Evolutionary conservation across 30 jellyfish, hydroid and myxozoan genomes (phyloP), one percentile per base, ranked within the genome.

Genomic region (Pseudorhiza aurosa): DNA sequence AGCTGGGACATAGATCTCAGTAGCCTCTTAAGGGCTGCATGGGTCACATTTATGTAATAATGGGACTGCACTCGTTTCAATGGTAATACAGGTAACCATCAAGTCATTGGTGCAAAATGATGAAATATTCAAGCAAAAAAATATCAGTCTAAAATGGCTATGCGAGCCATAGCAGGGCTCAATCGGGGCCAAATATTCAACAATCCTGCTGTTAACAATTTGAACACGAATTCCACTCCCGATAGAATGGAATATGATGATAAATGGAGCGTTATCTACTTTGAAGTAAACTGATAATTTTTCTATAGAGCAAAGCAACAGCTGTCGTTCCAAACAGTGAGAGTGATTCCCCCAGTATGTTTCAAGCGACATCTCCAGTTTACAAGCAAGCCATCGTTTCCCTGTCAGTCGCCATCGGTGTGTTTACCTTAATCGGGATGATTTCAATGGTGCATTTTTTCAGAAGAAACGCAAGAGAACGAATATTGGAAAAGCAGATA

Each of bases 301-400:
- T 46, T 42, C 27, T 73, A 10, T 40, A 73, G 86, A 64, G 40
- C 28, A 47, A 50, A 57, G 24, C 57, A 8, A 21, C 49, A 7
- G 86, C 86, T 9, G 72, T 51, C 0, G 4, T 8, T 31, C 25
- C 21, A 10, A 43, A 19, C 9, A 50, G 19, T 18, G 75, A 39
- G 5, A 46, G 59, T 28, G 72, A 36, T 6, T 33, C 64, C 8
- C 44, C 65, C 8, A 35, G 86, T 32, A 27, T 73, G 86, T 53
- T 73, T 19, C 86, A 73, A 37, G 39, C 75, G 40, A 37, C 18
- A 1, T 73, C 86, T 31, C 86, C 86, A 3, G 43, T 53, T 28
- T 73, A 28, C 40, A 33, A 19, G 14, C 33, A 51, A 11, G 21
- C 32, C 8, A 19, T 56, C 3, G 10, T 28, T 10, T 11, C 60